A percentile compares a stretch with the other conserved stretches of the same genome.
phyloP scores from a whole-genome alignment of 2,113 vertebrate species.

The Gobius niger region DNA sequence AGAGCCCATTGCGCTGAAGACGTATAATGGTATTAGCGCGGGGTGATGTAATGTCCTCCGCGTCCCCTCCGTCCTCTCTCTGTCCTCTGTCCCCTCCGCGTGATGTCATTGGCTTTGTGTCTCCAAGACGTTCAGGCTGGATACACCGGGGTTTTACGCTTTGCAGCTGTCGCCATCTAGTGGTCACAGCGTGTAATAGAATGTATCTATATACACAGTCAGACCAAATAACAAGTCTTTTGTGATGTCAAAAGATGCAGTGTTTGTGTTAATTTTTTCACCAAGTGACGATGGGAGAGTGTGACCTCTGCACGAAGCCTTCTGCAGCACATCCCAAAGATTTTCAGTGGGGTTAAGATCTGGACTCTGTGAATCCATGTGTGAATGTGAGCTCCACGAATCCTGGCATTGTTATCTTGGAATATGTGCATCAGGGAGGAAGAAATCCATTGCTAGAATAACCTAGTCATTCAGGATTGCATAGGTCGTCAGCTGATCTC shows the following conservation, averaged over 20 bases:
- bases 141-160: neutral
- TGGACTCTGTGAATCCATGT: too few species aligned
- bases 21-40: slow-evolving; percentile 70
- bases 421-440: too few species aligned
- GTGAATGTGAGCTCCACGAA: too few species aligned
- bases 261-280: too few species aligned
- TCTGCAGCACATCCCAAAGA: too few species aligned
- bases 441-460: too few species aligned
- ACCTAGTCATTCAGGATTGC: too few species aligned
- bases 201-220: neutral
- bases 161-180: slow-evolving; percentile 48
- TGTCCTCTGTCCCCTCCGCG: slow-evolving; percentile 37
- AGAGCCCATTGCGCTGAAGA: slow-evolving; percentile 49
- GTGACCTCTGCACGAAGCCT: neutral
- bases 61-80: slow-evolving; percentile 72
- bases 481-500: too few species aligned
- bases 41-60: slow-evolving; percentile 77
- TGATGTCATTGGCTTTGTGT: slow-evolving; percentile 67
- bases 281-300: neutral
- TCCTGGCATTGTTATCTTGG: too few species aligned
- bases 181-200: slow-evolving; percentile 18
- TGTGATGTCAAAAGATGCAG: too few species aligned
- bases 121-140: slow-evolving; percentile 36
- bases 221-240: too few species aligned
- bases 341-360: too few species aligned